Conservation (phyloP, 2,797 vertebrate species). For the Diplodus sargus region DNA sequence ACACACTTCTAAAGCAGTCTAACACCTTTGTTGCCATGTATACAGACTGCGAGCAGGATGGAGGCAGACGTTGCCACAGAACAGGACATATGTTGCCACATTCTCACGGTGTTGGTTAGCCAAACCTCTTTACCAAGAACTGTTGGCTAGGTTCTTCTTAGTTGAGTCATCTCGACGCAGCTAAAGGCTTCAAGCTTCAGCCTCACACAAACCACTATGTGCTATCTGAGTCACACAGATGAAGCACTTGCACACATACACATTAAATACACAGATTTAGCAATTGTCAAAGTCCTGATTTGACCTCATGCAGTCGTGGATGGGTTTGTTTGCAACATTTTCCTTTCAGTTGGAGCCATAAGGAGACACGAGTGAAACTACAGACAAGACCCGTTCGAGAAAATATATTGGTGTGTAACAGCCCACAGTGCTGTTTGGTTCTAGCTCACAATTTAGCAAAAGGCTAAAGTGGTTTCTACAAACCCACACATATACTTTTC, state of each 20-base stretch:
- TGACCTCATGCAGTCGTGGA: constrained; percentile 21
- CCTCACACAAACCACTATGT: constrained; percentile 76
- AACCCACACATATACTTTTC: constrained; percentile 59
- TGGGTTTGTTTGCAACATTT: constrained; percentile 35
- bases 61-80: constrained; percentile 71
- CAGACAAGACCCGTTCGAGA: neutral
- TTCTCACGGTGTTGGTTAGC: constrained; percentile 81
- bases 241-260: constrained; percentile 27
- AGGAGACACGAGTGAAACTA: neutral
- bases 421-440: constrained; percentile 23
- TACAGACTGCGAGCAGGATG: constrained; percentile 17
- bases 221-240: constrained; percentile 73
- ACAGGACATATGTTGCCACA: constrained; percentile 76
- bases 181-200: constrained; percentile 68
- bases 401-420: neutral
- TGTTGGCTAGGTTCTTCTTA: constrained; percentile 79
- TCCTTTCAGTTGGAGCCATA: neutral
- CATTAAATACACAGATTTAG: constrained; percentile 63
- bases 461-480: constrained; percentile 46
- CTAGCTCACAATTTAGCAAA: constrained; percentile 29
- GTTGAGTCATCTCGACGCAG: constrained; percentile 79
- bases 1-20: neutral
- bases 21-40: constrained; percentile 21
- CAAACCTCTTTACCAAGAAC: constrained; percentile 82
- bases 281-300: constrained; percentile 45